Evolutionary conservation across 2,888 invertebrate genomes (phyloP), one percentile per base, ranked within the genome.

Genomic region (Trichogramma dendrolimi): DNA sequence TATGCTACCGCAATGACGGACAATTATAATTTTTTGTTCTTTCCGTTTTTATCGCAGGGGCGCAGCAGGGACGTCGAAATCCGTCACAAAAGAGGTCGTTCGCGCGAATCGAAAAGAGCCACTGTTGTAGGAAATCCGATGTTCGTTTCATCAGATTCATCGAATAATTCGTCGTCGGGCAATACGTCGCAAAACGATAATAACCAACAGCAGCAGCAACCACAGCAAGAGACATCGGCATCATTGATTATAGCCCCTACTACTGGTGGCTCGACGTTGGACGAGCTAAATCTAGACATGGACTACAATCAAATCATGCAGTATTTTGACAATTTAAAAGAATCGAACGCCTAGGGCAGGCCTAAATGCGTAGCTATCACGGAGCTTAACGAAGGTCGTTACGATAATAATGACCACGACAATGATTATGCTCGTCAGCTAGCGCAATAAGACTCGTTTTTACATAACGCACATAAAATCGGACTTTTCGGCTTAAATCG

Each of bases 231-330:
- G 10, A 11, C 42, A 6, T 27, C 27, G 27, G 27, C 27, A 27
- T 27, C 27, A 27, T 27, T 3, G 27, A 2, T 27, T 27, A 27
- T 2, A 27, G n/a, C 58, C 14, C 27, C 59, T n/a, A 5, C 47
- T 1, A 4, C 53, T 6, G 59, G 60, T 52, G 53, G 86, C 69
- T 85, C 89, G 64, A 88, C 86, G 55, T 82, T 92, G 71, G 92
- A 92, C 80, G 91, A 92, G 80, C 85, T 93, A 68, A 85, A 85
- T 72, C 80, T 86, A 65, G 92, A 92, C 77, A 93, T 96, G 94
- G 94, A 96, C 82, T 96, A 96, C 82, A 94, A 96, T 80, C 94
- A 96, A 84, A 92, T 97, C 81, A 93, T 96, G 92, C 92, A 95
- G 80, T 96, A 96, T 82, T 96, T 97, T 85, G 94, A 96, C 84